Evolutionary conservation across 2,888 invertebrate species (phyloP), one percentile per base, ranked within the genome.

Genomic region (Drosophila anomalata): DNA sequence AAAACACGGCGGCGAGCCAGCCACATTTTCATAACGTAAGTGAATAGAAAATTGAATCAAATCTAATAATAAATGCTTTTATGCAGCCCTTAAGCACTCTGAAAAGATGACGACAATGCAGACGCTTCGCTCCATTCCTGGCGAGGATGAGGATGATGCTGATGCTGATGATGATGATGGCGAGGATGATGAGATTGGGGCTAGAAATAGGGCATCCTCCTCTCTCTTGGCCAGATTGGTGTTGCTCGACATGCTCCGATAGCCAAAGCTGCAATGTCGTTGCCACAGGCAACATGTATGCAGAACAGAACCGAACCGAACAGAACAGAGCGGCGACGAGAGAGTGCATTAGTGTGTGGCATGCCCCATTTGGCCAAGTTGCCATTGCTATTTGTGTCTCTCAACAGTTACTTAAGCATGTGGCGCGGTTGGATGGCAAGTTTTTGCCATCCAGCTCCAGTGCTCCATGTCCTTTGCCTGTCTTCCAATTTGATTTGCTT

Each of bases 1-100:
- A 57, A 48, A 62, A 61, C 68, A 70, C 58, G 61, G 57, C 58
- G 61, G 57, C 68, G 70, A 71, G 79, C 79, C 78, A 84, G 79
- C 79, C 78, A 84, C 84, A 85, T 85, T 85, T 85, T 85, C 84
- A 85, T 86, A 85, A 85, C 77, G 84, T 86, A 85, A 85, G 84
- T 85, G 86, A 85, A 85, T 86, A 85, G 84, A 85, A 85, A 85
- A 85, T 85, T 85, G 84, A 85, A 85, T 85, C 83, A 85, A 85
- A 86, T 85, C 84, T 86, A 85, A 85, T 85, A 85, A 86, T 84
- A 85, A 85, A 85, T 86, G 84, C 84, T 85, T 85, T 85, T 85
- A 85, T 86, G 84, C 84, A 86, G 84, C 84, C 84, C 84, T 85
- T 86, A 85, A 85, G 84, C 84, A 85, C 86, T 85, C 75, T 78